Percentiles rank a stretch among this genome's conserved stretches.
Evolutionary conservation across 2,113 vertebrate genomes (phyloP).

Genomic region (Morone chrysops): DNA sequence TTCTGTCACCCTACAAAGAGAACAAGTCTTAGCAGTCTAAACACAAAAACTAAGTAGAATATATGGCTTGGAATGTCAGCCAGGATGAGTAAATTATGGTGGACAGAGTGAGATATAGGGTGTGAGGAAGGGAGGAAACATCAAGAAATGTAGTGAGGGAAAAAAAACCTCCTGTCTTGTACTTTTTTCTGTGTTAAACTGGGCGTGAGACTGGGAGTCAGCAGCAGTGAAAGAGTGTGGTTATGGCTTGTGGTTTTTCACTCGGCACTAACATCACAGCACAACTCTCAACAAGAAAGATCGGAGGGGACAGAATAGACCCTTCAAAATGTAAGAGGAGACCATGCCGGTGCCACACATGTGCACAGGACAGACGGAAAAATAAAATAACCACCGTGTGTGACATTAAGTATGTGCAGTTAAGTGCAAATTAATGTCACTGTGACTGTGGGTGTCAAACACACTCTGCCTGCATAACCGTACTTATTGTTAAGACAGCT

Average conservation of each 20-base stretch:
- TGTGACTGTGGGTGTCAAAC: constrained; percentile 27
- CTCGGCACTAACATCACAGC: constrained; percentile 50
- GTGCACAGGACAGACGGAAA: constrained; percentile 9
- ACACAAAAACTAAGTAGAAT: constrained; percentile 34
- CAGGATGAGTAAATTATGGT: constrained; percentile 37
- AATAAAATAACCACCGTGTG: constrained; percentile 18
- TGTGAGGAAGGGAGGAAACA: constrained; percentile 29
- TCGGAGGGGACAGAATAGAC: constrained; percentile 51
- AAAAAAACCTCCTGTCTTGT: constrained; percentile 7
- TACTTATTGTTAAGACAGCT: not conserved
- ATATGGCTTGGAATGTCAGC: constrained; percentile 5
- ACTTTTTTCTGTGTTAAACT: constrained; percentile 68
- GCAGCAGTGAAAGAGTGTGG: constrained; percentile 64
- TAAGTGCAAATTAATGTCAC: constrained; percentile 35
- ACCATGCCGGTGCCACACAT: constrained; percentile 22
- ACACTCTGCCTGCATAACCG: not conserved
- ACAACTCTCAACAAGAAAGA: constrained; percentile 44
- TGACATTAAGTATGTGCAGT: constrained; percentile 17
- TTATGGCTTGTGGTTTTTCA: constrained; percentile 71
- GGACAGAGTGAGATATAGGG: constrained; percentile 32
- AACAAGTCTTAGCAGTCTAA: not conserved
- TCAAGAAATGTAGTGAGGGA: constrained; percentile 15
- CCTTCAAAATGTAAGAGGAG: constrained; percentile 40
- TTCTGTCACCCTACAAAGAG: constrained; percentile 30
- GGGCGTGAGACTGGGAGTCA: constrained; percentile 71